Evolutionary conservation across 2,113 vertebrate species (phyloP), one percentile per base, ranked within the genome.

Genomic region (Protomyctophum bolini): DNA sequence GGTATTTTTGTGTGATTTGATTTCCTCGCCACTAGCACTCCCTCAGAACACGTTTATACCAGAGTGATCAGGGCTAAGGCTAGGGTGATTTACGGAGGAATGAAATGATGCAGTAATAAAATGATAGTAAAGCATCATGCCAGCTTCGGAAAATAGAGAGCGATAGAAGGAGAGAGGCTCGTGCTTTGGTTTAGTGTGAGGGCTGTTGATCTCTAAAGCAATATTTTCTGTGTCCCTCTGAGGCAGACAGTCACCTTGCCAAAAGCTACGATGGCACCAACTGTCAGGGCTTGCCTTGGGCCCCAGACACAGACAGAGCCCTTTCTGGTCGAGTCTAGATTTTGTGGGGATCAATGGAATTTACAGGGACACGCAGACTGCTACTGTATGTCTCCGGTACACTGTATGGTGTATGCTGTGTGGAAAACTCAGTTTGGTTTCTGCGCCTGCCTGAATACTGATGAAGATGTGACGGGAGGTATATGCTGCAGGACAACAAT

Each of bases 301-400:
- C 77, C 66, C 82, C 80, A 81, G 86, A 88, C 75, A 72, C 80
- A 81, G 86, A 88, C 75, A 72, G 68, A 84, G 71, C 65, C 72
- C 77, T 83, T 81, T 80, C 73, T 73, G 74, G 68, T 88, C 64
- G 71, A 90, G 77, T 83, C 75, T 81, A 81, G 87, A 90, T 89
- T 91, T 90, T 86, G 75, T 59, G 62, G 74, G 69, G 89, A 92
- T 92, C 83, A 92, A 77, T 76, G 69, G 79, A 84, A 86, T 87
- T 86, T 82, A 86, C 54, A 46, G 75, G 74, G 74, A 85, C 83
- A 88, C 89, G 88, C 86, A 84, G 77, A 70, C 76, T 83, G 75
- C 76, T 50, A 73, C 81, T 73, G 76, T 88, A 81, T 59, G 72
- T 79, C 71, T 83, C 70, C 65, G 33, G 5, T 41, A 6, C 5